Evolutionary conservation across 2,888 invertebrate genomes (phyloP), one percentile per base, ranked within the genome.

Genomic region (Lasioglossum marginatum): DNA sequence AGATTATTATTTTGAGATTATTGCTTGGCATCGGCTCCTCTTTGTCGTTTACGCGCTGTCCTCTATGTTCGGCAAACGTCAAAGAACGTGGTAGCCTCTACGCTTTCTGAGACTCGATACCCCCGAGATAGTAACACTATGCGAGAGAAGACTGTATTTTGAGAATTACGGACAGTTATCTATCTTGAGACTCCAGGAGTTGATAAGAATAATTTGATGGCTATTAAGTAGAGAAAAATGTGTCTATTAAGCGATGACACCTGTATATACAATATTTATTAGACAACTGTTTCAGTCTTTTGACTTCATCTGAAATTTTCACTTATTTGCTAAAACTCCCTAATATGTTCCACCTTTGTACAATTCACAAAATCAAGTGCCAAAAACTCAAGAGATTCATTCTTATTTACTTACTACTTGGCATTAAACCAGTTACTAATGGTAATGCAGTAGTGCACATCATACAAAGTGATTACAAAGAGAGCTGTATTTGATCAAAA

Each of bases 301-400:
- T 57, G 74, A 40, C 74, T 77, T 60, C 63, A 63, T 31, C 63
- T 16, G 5, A 63, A 63, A 63, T 19, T 63, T 63, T 63, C 14
- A 27, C 31, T 63, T 16, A 45, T 76, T 52, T 31, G n/a, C 27
- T 12, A 34, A 63, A 27, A 68, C 40, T 16, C 34, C 19, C 3
- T 70, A n/a, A 68, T 48, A 19, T 40, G 27, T 45, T 72, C 19
- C 37, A 45, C 66, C 48, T 60, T 12, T 14, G 0, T 40, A 14
- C 27, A 52, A 66, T 45, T 68, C 19, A 23, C 31, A 19, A 73
- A 71, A 74, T 31, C 34, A 43, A 45, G 27, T 37, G 16, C 40
- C 23, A 52, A 40, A 63, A 66, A 81, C 79, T 85, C 85, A 77
- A 86, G 79, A 77, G 79, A 77, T 86, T 81, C 71, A 86, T 73